Evolutionary conservation across 2,888 invertebrate species (phyloP), one percentile per base, ranked within the genome.

Genomic region (Perithous albicinctus): DNA sequence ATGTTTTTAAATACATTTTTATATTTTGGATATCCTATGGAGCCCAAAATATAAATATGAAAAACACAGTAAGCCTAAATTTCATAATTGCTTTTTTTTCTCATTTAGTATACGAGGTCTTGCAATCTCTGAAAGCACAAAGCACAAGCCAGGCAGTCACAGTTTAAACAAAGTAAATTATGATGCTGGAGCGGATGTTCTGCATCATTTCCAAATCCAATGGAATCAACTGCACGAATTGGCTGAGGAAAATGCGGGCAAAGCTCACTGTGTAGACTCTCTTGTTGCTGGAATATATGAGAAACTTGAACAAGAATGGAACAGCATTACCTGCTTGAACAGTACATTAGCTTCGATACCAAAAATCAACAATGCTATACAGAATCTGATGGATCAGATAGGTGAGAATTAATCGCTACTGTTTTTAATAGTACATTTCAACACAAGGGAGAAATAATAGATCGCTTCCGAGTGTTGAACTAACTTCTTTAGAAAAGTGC

Each of bases 161-260:
- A 46, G 10, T 32, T 67, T 46, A 10, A 76, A 48, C 83, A 89
- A 89, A 77, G 90, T 94, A 26, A 94, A 95, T 90, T 93, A 93
- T 67, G 94, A 95, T 88, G 96, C 96, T 85, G 97, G 96, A 4
- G 95, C 95, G 38, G 95, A 95, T 83, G 93, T 96, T 81, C 91
- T 97, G 63, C 94, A 95, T 83, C 95, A 95, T 91, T 96, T 95
- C 91, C 96, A 96, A 90, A 93, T 95, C 61, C 94, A 96, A 82
- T 97, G 97, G 97, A 95, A 94, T 18, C 95, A 95, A 86, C 90
- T 96, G 59, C 96, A 96, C 85, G 94, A 94, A 83, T 93, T 95
- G 78, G 95, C 96, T 1, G 96, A 96, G 86, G 94, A 93, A 67
- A 97, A 96, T 89, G 93, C 94, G 0, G 89, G 89, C 32, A 93